A percentile compares a stretch with the other conserved stretches of the same genome.
Evolutionary conservation across 2,888 invertebrate genomes (phyloP).

Genomic region (Sminthurides aquaticus): DNA sequence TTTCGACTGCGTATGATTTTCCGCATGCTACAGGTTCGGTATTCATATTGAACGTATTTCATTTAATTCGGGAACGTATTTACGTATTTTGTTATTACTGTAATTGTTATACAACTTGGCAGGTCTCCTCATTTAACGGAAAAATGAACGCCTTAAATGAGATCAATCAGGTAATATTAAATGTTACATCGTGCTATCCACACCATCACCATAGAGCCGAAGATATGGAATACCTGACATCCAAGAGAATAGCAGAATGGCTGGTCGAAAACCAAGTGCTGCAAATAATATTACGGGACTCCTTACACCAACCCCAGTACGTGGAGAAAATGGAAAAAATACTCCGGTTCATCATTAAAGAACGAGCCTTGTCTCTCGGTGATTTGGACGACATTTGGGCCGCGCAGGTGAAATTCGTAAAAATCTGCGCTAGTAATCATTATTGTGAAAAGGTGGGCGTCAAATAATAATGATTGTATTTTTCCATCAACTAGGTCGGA

Average conservation of each 20-base stretch:
- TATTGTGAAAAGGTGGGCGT: neutral
- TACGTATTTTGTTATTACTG: neutral
- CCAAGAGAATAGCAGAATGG: slow-evolving; percentile 92
- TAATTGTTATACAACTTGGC: slow-evolving; percentile 29
- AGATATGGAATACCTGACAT: slow-evolving; percentile 84
- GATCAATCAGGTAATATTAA: slow-evolving; percentile 90
- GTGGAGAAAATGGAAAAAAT: slow-evolving; percentile 97
- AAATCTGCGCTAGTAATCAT: no score
- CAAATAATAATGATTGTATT: no score
- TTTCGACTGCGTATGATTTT: slow-evolving; percentile 94
- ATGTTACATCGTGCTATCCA: slow-evolving; percentile 77
- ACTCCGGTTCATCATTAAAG: slow-evolving; percentile 91
- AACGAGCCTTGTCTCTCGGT: slow-evolving; percentile 74
- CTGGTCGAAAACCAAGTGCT: slow-evolving; percentile 91
- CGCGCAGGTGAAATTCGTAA: slow-evolving; percentile 62
- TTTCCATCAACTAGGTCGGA: slow-evolving; percentile 55
- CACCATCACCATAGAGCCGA: slow-evolving; percentile 61
- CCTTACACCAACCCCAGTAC: slow-evolving; percentile 93
- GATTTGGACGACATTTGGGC: slow-evolving; percentile 95
- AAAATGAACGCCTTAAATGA: slow-evolving; percentile 99
- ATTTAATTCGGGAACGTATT: neutral
- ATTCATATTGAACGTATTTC: neutral
- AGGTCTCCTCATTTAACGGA: slow-evolving; percentile 94
- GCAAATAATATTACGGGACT: slow-evolving; percentile 89
- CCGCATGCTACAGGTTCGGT: slow-evolving; percentile 41